Base-by-base conservation (phyloP, 2,113 vertebrate species). In the Pteronura brasiliensis region DNA sequence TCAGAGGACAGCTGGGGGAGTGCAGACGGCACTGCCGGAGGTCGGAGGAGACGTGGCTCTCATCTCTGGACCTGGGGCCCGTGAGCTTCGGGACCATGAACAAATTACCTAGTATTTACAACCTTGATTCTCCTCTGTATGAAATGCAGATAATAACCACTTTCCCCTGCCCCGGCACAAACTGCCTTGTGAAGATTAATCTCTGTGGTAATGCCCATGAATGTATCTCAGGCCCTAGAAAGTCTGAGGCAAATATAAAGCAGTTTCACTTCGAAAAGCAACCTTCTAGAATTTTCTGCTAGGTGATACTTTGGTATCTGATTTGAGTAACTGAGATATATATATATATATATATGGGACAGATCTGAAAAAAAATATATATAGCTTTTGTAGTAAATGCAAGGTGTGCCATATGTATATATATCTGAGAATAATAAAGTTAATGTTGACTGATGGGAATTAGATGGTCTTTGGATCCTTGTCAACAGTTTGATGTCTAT, bases 131-230 rank as follows among this genome's bases (percentile, higher is more conserved):
- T 63, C 81, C 83, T 83, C 49, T 39, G 31, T 52, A 42, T 67
- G 71, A 95, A 90, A 55, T 71, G 63, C 0, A 3, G 69, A 49
- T 36, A 39, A 76, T 63, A 88, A 72, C 77, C 57, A 34, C 39
- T 7, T 29, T 20, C 12, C 5, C 17, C 10, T 0, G 0, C 21
- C 31, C 7, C 31, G 13, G 5, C 59, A 82, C 13, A 82, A 55
- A 69, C 15, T 44, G 27, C 79, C 52, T 21, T 81, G 12, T 81
- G 12, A 96, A 94, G 77, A 77, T 84, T 59, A 21, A 89, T 96
- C 59, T 91, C 81, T 83, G 11, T 79, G 72, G 67, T 17, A 6
- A 74, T 80, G 61, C 23, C 29, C 49, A 2, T 42, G 42, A 88
- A 31, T 3, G 3, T 20, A 23, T n/a, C 31, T 81, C 5, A 3